Evolutionary conservation across 2,113 vertebrate species (phyloP).

Genomic region (Smithornis capensis): DNA sequence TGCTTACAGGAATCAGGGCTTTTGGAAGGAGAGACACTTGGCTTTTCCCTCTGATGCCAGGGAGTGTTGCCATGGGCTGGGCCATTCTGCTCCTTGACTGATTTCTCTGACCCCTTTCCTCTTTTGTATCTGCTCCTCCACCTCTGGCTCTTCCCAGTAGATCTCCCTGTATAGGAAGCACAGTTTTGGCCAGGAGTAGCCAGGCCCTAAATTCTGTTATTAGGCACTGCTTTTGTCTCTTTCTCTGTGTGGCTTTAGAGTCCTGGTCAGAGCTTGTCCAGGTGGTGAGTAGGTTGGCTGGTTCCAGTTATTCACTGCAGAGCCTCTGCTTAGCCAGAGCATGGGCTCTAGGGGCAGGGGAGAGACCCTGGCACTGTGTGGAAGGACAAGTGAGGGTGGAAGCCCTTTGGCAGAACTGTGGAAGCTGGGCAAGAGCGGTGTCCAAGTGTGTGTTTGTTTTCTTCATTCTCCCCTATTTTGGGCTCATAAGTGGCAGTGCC

Average conservation of each 20-base stretch:
- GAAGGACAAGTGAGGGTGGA: not conserved
- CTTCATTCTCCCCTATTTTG: not conserved
- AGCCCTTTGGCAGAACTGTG: not conserved
- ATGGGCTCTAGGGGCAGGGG: not conserved
- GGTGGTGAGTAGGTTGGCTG: constrained; percentile 21
- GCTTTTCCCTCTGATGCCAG: not conserved
- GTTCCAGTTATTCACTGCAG: constrained; percentile 38
- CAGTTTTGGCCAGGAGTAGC: not conserved
- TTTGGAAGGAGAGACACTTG: not conserved
- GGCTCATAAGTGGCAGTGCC: not conserved
- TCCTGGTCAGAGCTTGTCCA: not conserved
- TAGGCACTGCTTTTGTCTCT: not conserved
- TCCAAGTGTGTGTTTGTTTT: not conserved
- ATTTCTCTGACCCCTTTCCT: not conserved
- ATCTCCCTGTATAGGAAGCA: not conserved
- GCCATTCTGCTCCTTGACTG: not conserved
- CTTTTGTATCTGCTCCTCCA: not conserved
- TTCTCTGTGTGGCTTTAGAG: not conserved
- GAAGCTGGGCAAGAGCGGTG: not conserved
- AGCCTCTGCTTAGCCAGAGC: not conserved
- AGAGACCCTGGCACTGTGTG: not conserved
- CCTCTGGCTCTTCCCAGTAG: not conserved
- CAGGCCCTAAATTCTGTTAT: not conserved
- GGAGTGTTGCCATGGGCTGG: not conserved
- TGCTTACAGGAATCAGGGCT: rapidly evolving